Evolutionary conservation across 2,797 vertebrate species (phyloP).

Genomic region (Orientallactaga sibirica): DNA sequence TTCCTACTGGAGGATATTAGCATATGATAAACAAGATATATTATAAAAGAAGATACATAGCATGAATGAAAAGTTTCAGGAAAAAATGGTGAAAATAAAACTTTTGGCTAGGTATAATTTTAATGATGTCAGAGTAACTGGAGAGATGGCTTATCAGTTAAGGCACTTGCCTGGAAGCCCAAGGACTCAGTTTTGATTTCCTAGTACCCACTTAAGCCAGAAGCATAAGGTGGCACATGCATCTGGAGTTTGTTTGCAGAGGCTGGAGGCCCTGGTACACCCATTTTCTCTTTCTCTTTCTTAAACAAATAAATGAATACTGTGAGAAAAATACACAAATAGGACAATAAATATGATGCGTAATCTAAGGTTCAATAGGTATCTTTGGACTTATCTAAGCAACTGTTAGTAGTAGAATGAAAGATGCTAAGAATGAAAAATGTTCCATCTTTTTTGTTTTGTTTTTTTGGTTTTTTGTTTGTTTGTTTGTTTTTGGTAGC

Average conservation of each 20-base stretch:
- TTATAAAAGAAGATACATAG: background rate
- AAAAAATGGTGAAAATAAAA: background rate
- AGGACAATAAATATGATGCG: background rate
- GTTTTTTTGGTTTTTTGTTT: no score
- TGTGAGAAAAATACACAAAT: background rate
- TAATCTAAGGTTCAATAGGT: background rate
- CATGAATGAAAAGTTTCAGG: background rate
- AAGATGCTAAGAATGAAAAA: background rate
- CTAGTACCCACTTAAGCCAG: no score
- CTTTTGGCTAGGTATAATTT: background rate
- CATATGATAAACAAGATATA: background rate
- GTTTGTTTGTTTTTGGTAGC: background rate
- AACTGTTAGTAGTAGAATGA: conserved; percentile 8
- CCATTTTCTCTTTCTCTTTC: no score
- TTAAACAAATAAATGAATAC: background rate
- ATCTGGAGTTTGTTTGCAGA: no score
- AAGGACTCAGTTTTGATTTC: no score
- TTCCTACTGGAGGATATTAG: background rate
- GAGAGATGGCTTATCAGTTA: no score
- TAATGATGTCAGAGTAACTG: background rate
- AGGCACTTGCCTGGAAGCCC: no score
- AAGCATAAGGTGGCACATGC: no score
- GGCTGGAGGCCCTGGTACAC: no score
- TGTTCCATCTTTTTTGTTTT: background rate
- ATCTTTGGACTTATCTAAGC: background rate